Conservation (phyloP, 2,113 vertebrate species). For the Marcusenius ussheri region DNA sequence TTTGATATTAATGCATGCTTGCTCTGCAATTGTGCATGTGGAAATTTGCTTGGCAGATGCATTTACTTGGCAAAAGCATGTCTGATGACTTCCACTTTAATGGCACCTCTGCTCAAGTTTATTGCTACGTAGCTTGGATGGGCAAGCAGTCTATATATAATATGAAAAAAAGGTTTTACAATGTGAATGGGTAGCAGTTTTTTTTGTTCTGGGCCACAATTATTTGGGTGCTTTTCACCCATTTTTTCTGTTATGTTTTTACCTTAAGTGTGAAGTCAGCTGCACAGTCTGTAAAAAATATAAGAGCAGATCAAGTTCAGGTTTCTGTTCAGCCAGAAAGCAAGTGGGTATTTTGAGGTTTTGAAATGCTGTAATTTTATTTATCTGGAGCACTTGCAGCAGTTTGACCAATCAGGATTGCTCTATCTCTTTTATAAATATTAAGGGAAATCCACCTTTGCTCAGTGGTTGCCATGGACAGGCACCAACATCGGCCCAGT, state of each 20-base stretch:
- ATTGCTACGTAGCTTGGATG: constrained; percentile 28
- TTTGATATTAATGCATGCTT: constrained; percentile 29
- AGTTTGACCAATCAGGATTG: background rate
- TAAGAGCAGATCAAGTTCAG: background rate
- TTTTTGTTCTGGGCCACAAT: background rate
- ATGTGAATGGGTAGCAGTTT: background rate
- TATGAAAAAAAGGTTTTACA: background rate
- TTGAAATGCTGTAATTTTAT: background rate
- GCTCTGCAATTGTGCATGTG: constrained; percentile 4
- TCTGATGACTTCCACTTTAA: constrained; percentile 29
- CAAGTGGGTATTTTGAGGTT: background rate
- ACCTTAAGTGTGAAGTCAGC: background rate
- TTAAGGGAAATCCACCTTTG: background rate
- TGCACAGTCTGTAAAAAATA: background rate
- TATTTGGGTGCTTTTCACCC: background rate
- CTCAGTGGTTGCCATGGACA: background rate
- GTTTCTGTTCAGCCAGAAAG: background rate
- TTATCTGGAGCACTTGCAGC: background rate
- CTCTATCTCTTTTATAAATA: background rate
- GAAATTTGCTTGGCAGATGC: constrained; percentile 31
- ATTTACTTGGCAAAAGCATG: constrained; percentile 28
- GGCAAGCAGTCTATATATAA: constrained; percentile 20
- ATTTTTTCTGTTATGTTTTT: background rate
- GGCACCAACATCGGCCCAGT: background rate
- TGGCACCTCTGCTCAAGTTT: constrained; percentile 24